Base-by-base conservation (phyloP, 2,888 invertebrate species). In the Taphrorychus bicolor region DNA sequence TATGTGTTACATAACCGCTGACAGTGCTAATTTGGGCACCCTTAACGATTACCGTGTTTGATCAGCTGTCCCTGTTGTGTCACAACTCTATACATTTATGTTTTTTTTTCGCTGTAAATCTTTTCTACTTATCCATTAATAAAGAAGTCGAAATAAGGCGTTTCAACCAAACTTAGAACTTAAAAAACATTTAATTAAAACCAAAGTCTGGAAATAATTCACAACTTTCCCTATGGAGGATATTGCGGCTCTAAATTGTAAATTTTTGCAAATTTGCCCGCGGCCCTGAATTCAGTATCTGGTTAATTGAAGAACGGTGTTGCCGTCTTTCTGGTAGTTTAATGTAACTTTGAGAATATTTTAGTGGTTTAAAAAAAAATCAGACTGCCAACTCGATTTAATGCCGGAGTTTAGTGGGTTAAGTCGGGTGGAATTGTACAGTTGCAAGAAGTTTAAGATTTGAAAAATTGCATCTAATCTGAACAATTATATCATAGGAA, bases 221-320 rank as follows among this genome's bases (percentile, higher is more conserved):
- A 60, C 59, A 59, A 66, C 56, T 56, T 60, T 23, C 21, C 18
- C 52, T 23, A 14, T 17, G 48, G 42, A 17, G 49, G 49, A 60
- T 59, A 60, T 59, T 24, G 53, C 64, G 52, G 24, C 48, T 53
- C 54, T 63, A 60, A 69, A 65, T 65, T 69, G 65, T 69, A 69
- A 69, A 69, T 69, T 69, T 69, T 69, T 69, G 69, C 69, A 69
- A 69, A 69, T 69, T 65, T 45, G 60, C 69, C 40, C 16, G 19
- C 5, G 65, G 61, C 61, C 11, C 59, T 69, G 54, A 68, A 68
- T 68, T 56, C 63, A 59, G 68, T 63, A 68, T 63, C 59, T 59
- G 54, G 51, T 22, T 67, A 67, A 67, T 67, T 67, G 67, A 67
- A 54, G 67, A 67, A 58, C 57, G 52, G 62, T 67, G 67, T 67